Evolutionary conservation across 2,797 vertebrate genomes (phyloP), one percentile per base, ranked within the genome.

Genomic region (Pyrrhura leucotis): DNA sequence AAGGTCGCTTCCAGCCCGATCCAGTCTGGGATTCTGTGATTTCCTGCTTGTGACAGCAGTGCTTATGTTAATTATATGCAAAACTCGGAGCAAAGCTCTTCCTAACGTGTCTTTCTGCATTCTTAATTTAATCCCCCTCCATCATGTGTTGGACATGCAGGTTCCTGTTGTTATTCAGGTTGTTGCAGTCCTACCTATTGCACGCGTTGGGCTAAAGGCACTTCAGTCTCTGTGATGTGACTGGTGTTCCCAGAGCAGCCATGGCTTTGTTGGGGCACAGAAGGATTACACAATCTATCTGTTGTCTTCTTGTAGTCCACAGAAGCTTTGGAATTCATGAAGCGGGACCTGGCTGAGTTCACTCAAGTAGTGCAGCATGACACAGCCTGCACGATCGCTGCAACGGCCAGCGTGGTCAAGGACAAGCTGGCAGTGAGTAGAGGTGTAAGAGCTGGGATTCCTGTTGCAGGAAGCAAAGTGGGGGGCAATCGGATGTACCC

Each of bases 291-390:
- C 21, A 4, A 0, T 26, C 21, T 28, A 3, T 72, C 7, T 96
- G n/a, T 78, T 7, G 28, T 51, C 79, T 77, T 58, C 77, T 73
- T 87, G 4, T 97, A 99, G 99, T 99, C 99, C 76, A 98, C 99
- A 11, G 99, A 99, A 97, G 99, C 99, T 65, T 96, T 99, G 96
- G 99, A 99, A 37, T 99, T 99, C 97, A 98, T 99, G 97, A 99
- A 99, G 80, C 97, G 99, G 94, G 99, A 99, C 97, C 97, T 99
- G 96, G 98, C 99, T 0, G 99, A 99, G 97, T 99, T 99, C 95
- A 98, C 98, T 6, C 99, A 98, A 42, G 99, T 99, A 54, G 99
- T 99, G 51, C 99, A 99, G 96, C 99, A 99, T 97, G 99, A 99
- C 98, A 99, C 99, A 0, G 97, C 99, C 33, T 99, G 99, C 95